Evolutionary conservation across 2,113 vertebrate genomes (phyloP).

Genomic region (Embiotoca jacksoni): DNA sequence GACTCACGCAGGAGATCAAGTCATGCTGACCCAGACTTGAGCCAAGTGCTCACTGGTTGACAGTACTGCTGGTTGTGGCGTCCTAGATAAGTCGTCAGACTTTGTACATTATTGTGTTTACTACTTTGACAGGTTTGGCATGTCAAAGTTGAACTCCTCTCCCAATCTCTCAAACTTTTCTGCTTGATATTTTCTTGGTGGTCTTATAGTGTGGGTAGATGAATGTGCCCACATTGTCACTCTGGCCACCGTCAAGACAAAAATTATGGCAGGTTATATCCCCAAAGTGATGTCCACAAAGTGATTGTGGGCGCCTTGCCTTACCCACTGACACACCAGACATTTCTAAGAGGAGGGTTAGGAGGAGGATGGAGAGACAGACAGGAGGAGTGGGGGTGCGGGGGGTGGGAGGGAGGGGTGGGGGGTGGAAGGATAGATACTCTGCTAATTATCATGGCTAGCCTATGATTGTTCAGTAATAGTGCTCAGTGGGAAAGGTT

Average conservation of each 20-base stretch:
- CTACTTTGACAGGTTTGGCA: neutral
- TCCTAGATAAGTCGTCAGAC: constrained; percentile 2
- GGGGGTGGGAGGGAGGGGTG: constrained; percentile 56
- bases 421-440: constrained; percentile 83
- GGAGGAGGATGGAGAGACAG: constrained; percentile 61
- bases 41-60: neutral
- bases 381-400: constrained; percentile 59
- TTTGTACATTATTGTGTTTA: neutral
- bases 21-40: constrained; percentile 10
- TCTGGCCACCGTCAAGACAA: constrained; percentile 8
- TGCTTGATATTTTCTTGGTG: neutral
- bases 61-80: neutral
- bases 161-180: neutral
- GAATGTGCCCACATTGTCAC: constrained; percentile 16
- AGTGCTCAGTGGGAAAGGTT: constrained; percentile 91
- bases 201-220: neutral
- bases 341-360: constrained; percentile 66
- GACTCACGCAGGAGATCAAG: constrained; percentile 36
- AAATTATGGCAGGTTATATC: constrained; percentile 49
- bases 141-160: neutral
- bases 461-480: constrained; percentile 89
- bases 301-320: constrained; percentile 40
- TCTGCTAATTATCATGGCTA: constrained; percentile 90
- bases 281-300: constrained; percentile 21
- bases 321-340: constrained; percentile 50